Conservation (phyloP, 2,113 vertebrate species). For the Grammomys dolichurus region DNA sequence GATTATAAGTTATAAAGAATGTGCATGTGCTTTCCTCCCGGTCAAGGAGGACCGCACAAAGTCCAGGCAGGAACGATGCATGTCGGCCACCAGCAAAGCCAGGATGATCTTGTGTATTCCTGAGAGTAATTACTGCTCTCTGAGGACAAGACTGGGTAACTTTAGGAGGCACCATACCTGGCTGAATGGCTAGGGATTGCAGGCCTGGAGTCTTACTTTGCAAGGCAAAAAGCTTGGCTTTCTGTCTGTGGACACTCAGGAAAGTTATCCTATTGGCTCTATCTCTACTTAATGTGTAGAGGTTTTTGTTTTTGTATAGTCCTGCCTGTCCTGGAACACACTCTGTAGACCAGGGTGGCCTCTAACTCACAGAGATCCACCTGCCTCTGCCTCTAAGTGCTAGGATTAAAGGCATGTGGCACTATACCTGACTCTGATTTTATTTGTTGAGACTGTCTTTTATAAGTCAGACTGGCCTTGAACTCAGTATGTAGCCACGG, state of each 20-base stretch:
- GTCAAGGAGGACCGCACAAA: not conserved
- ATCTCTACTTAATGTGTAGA: not conserved
- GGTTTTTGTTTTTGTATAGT: not conserved
- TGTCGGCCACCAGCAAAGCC: not conserved
- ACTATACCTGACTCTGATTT: not conserved
- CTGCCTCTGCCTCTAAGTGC: not conserved
- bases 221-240: not conserved
- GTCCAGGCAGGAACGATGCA: not conserved
- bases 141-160: no score
- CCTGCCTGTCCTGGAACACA: not conserved
- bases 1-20: not conserved
- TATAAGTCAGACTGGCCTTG: not conserved
- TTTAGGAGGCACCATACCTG: not conserved
- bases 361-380: not conserved
- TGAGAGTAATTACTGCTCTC: not conserved
- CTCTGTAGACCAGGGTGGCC: not conserved
- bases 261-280: slow-evolving; percentile 22
- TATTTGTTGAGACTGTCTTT: not conserved
- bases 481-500: not conserved
- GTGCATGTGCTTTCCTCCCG: not conserved
- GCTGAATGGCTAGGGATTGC: not conserved
- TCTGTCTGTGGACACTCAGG: not conserved
- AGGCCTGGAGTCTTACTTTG: accelerated
- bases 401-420: not conserved
- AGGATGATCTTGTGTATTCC: not conserved